Base-by-base conservation (phyloP, 2,888 invertebrate genomes). In the Zele albiditarsus region DNA sequence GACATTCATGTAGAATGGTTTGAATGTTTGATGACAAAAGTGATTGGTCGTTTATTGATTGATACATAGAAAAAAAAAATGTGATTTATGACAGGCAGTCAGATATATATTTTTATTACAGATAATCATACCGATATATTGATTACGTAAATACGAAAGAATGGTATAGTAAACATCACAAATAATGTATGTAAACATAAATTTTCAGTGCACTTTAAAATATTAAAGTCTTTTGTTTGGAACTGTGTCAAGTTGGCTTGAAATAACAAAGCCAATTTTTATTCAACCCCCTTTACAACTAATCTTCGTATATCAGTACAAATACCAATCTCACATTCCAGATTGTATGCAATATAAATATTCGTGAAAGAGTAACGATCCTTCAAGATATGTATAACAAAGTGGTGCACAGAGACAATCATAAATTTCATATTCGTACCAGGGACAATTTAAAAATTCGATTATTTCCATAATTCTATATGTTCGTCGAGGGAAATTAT, bases 381-480 rank as follows among this genome's bases (percentile, higher is more conserved):
- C 3, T 67, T n/a, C 25, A 67, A 67, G 23, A 67, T 49, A 67
- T 67, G 6, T n/a, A 49, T 27, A 10, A 46, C n/a, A 67, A 16
- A 67, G 42, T 23, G 10, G 46, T 49, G 53, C 23, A 31, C 3
- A 38, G 38, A 65, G 33, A 38, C 23, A 8, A 65, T 38, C 38
- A 65, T 65, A 65, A 38, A 65, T 65, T n/a, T 65, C 2, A 65
- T 23, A 65, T 65, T 38, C n/a, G 46, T 67, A 46, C 67, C 42
- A 67, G 27, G 67, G n/a, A 67, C 27, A 67, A 67, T 67, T 27
- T 46, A 62, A 67, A 67, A 69, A 73, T 78, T 78, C 65, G 71
- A 78, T 78, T 74, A 78, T 42, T 74, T 68, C 46, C 63, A 71
- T 49, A 58, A 27, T 71, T 63, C 63, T 33, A 27, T 67, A 49